Evolutionary conservation across 2,888 invertebrate species (phyloP).

Genomic region (Melanargia galathea): DNA sequence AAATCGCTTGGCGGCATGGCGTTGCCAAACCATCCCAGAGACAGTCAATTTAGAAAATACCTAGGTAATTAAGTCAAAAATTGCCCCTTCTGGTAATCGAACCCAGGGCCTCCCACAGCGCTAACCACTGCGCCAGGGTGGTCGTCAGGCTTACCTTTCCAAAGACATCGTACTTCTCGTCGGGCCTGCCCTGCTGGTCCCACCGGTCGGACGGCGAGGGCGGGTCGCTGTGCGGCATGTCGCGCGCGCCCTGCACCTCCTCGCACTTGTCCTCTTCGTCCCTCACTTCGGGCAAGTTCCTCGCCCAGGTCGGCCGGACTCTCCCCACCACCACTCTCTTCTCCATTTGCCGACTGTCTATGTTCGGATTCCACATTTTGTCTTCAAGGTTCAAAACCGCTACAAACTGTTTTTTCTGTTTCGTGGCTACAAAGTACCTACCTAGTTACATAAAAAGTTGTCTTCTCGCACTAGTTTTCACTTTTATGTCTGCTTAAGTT

Average conservation of each 20-base stretch:
- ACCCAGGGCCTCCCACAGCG: no score
- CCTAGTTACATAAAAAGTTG: no score
- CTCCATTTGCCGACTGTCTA: conserved; percentile 80
- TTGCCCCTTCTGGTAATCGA: no score
- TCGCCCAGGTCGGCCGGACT: conserved; percentile 81
- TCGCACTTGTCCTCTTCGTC: conserved; percentile 74
- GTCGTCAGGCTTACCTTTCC: conserved; percentile 76
- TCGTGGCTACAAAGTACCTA: no score
- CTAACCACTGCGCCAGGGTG: no score
- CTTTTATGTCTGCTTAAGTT: neutral
- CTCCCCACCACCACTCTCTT: conserved; percentile 83
- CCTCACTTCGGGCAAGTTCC: conserved; percentile 71
- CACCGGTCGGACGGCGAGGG: conserved; percentile 71
- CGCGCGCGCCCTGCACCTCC: conserved; percentile 62
- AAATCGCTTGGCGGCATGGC: no score
- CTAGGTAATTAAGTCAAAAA: no score
- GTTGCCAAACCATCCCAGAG: no score
- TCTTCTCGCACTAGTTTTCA: neutral
- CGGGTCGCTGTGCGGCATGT: conserved; percentile 74
- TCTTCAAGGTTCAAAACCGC: neutral
- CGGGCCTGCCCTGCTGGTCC: conserved; percentile 69
- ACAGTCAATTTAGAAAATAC: no score
- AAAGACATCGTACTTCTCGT: conserved; percentile 81
- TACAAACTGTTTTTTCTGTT: no score
- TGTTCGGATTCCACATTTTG: conserved; percentile 76